A percentile compares a stretch with the other conserved stretches of the same genome.
Conservation (phyloP, 2,888 invertebrate genomes). For the Brenthis hecate region DNA sequence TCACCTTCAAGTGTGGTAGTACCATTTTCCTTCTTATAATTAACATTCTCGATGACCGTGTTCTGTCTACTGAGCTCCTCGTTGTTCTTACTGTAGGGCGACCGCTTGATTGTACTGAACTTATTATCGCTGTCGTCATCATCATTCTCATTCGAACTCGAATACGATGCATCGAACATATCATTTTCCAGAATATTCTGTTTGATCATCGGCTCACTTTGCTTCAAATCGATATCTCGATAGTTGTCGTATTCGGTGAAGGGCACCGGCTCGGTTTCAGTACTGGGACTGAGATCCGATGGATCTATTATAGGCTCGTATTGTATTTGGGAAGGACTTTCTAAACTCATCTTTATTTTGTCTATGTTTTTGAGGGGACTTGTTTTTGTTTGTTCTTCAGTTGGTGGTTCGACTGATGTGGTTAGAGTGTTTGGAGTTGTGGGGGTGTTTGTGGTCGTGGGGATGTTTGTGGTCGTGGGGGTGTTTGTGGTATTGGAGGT, state of each 20-base stretch:
- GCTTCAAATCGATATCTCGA: conserved; percentile 61
- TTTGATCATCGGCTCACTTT: conserved; percentile 77
- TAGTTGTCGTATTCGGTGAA: conserved; percentile 62
- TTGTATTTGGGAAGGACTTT: conserved; percentile 77
- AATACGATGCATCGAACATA: conserved; percentile 77
- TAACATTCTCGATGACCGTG: conserved; percentile 77
- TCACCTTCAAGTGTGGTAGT: conserved; percentile 69
- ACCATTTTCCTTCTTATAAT: conserved; percentile 76
- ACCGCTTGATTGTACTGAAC: conserved; percentile 87
- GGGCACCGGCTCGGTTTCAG: conserved; percentile 64
- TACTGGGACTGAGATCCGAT: conserved; percentile 69
- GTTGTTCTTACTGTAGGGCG: conserved; percentile 83
- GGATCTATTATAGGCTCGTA: conserved; percentile 77
- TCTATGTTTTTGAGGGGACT: conserved; percentile 77
- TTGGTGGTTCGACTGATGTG: conserved; percentile 4
- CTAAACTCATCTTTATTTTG: conserved; percentile 76
- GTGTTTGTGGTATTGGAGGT: conserved; percentile 40
- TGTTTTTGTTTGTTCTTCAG: conserved; percentile 58
- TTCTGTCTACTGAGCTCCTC: conserved; percentile 72
- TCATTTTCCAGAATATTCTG: conserved; percentile 80
- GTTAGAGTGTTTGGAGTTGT: conserved; percentile 29
- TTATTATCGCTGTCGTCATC: conserved; percentile 86
- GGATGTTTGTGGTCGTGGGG: conserved; percentile 48
- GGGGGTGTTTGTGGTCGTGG: conserved; percentile 50
- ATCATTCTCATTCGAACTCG: conserved; percentile 80